Conservation (phyloP, 1,140 invertebrate species). For the Hycleus cichorii region DNA sequence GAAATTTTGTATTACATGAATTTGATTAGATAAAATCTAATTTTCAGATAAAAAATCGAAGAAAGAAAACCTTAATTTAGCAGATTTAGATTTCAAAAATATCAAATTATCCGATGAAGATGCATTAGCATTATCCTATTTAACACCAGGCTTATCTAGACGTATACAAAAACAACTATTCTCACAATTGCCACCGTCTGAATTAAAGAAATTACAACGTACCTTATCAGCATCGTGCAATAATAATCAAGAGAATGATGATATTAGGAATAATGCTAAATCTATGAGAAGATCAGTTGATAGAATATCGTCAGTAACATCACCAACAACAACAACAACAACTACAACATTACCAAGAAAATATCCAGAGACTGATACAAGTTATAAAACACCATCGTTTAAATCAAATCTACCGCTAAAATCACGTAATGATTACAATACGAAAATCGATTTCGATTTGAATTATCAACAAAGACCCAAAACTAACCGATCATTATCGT, state of each 20-base stretch:
- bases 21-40: neutral
- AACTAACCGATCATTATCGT: constrained; percentile 22
- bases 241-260: constrained; percentile 5
- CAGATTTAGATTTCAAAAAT: constrained; percentile 55
- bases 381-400: neutral
- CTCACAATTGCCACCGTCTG: constrained; percentile 53
- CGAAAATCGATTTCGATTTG: neutral
- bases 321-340: neutral
- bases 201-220: constrained; percentile 51
- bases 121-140: constrained; percentile 54
- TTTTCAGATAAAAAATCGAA: constrained; percentile 34
- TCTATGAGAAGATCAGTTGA: constrained; percentile 18
- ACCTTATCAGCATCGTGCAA: constrained; percentile 46
- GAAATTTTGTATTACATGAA: neutral
- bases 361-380: constrained; percentile 7
- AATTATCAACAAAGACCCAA: constrained; percentile 14
- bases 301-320: constrained; percentile 22
- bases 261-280: constrained; percentile 4
- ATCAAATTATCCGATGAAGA: constrained; percentile 58
- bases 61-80: constrained; percentile 51
- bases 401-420: constrained; percentile 22
- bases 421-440: constrained; percentile 14
- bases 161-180: constrained; percentile 56
- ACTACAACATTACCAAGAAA: constrained; percentile 26
- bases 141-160: constrained; percentile 55